Conservation (phyloP, 1,140 invertebrate species). For the Zaprionus inermis region DNA sequence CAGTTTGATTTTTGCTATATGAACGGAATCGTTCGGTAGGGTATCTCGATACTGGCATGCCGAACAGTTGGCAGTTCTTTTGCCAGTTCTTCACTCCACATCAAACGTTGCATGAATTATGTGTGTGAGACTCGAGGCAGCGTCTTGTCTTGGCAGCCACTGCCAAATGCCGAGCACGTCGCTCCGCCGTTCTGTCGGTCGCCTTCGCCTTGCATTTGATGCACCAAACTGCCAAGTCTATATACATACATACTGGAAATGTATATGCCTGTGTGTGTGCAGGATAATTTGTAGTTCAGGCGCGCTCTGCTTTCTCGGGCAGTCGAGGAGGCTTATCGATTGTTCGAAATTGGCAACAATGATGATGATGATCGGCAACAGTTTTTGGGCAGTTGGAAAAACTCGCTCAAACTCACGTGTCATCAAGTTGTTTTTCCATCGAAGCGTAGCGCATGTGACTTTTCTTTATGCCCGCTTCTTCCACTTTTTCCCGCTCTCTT, state of each 20-base stretch:
- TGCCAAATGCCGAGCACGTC: constrained; percentile 69
- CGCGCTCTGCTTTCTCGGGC: neutral
- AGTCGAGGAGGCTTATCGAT: constrained; percentile 13
- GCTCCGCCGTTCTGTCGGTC: constrained; percentile 21
- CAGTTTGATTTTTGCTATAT: neutral
- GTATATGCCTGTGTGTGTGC: constrained; percentile 26
- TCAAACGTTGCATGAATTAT: constrained; percentile 67
- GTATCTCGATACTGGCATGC: constrained; percentile 8
- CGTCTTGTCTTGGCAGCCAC: constrained; percentile 43
- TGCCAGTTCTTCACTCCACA: constrained; percentile 22
- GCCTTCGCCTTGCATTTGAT: constrained; percentile 78
- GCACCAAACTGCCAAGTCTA: constrained; percentile 72
- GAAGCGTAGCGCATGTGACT: constrained; percentile 48
- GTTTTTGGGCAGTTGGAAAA: constrained; percentile 16
- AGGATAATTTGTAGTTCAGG: constrained; percentile 63
- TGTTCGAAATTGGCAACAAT: constrained; percentile 1
- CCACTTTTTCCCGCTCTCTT: neutral
- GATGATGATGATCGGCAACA: constrained; percentile 33
- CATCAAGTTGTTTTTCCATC: constrained; percentile 39
- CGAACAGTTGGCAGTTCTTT: constrained; percentile 7
- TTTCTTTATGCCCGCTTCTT: constrained; percentile 33
- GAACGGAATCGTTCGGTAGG: neutral
- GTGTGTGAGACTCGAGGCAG: constrained; percentile 35
- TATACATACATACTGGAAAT: constrained; percentile 2
- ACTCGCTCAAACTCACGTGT: constrained; percentile 3